Evolutionary conservation across 2,797 vertebrate species (phyloP).

Genomic region (Chlorospingus flavigularis): DNA sequence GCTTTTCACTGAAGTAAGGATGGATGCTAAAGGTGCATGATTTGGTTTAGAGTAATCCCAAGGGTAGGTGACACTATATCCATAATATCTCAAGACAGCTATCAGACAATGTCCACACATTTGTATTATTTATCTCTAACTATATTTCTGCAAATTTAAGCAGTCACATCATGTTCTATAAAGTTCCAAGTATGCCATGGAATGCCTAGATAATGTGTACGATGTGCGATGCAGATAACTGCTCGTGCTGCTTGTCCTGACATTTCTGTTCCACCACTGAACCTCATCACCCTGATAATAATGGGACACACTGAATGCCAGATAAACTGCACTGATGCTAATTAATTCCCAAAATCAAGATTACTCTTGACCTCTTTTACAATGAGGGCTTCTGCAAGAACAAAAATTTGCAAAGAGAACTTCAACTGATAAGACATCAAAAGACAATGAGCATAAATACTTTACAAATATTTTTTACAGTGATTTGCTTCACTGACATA

Average conservation of each 20-base stretch:
- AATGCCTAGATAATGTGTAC: neutral
- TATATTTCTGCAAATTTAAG: neutral
- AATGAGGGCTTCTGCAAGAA: neutral
- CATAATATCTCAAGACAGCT: neutral
- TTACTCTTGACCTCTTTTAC: neutral
- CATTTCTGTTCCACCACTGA: neutral
- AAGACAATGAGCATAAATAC: neutral
- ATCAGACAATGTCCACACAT: neutral
- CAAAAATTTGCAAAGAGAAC: neutral
- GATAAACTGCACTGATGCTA: neutral
- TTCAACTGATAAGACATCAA: neutral
- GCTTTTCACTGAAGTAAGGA: neutral
- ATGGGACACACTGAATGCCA: neutral
- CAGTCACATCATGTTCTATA: neutral
- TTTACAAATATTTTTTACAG: neutral
- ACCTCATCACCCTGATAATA: neutral
- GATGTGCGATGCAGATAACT: neutral
- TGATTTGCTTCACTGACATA: neutral
- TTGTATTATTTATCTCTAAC: neutral
- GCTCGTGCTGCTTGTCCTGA: neutral
- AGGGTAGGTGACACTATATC: neutral
- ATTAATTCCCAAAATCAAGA: neutral
- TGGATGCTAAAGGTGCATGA: neutral
- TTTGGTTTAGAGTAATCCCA: neutral
- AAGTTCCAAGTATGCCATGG: neutral